phyloP scores from a whole-genome alignment of 1,140 invertebrate species.

The Ylistrum balloti region DNA sequence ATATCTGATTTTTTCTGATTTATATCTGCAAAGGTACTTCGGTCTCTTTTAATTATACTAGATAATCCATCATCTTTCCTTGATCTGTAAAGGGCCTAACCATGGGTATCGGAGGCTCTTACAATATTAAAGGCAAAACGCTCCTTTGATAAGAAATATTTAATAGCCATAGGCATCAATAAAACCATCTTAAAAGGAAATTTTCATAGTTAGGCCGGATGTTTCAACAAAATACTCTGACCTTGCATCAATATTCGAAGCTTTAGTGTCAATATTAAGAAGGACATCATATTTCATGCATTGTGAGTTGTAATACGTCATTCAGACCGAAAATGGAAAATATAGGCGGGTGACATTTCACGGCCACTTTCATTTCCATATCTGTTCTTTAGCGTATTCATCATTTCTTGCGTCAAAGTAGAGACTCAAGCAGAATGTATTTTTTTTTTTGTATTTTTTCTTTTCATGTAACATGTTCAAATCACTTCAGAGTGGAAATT shows the following conservation, averaged over 20 bases:
- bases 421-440: not conserved
- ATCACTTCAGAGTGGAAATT: not conserved
- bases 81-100: not conserved
- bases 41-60: not conserved
- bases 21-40: no score
- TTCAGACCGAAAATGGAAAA: not conserved
- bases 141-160: not conserved
- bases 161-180: not conserved
- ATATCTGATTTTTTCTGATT: no score
- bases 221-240: not conserved
- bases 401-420: not conserved
- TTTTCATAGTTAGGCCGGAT: constrained; percentile 6
- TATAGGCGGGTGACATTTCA: not conserved
- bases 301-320: not conserved
- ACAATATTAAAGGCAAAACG: not conserved
- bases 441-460: not conserved
- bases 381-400: not conserved
- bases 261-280: not conserved
- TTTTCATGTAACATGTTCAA: not conserved
- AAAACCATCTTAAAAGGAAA: not conserved
- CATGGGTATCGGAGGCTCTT: not conserved
- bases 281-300: not conserved
- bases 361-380: constrained; percentile 2
- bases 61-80: not conserved
- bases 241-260: not conserved